phyloP scores from a whole-genome alignment of 2,797 vertebrate genomes.

The Hyperoplus immaculatus region DNA sequence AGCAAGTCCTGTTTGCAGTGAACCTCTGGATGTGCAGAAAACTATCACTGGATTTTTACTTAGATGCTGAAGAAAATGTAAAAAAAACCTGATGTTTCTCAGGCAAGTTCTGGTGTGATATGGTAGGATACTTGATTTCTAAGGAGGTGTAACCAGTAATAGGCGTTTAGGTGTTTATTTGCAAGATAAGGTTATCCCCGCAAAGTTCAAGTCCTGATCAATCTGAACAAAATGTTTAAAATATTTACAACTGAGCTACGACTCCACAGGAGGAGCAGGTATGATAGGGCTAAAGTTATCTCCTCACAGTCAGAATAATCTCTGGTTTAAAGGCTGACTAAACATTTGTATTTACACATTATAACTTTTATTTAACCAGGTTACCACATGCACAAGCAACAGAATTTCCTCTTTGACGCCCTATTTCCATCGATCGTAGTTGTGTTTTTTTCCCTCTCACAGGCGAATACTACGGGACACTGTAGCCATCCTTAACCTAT shows the following conservation, averaged over 20 bases:
- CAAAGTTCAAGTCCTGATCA: background rate
- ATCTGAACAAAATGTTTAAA: conserved; percentile 1
- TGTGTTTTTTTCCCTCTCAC: conserved; percentile 3
- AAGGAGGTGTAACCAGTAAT: background rate
- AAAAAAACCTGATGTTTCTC: background rate
- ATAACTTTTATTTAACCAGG: too few relatives aligned
- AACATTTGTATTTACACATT: conserved; percentile 3
- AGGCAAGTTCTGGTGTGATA: background rate
- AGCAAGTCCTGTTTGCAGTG: background rate
- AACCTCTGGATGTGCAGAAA: background rate
- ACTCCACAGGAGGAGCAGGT: background rate
- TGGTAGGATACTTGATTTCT: background rate
- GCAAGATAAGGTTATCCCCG: background rate
- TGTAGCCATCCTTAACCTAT: conserved; percentile 75
- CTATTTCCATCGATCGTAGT: background rate
- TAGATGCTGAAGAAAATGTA: conserved; percentile 2
- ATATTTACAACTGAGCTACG: background rate
- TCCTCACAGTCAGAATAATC: conserved; percentile 19
- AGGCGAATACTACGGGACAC: conserved; percentile 11
- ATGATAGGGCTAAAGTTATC: background rate
- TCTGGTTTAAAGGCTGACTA: conserved; percentile 4
- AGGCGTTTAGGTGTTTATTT: background rate
- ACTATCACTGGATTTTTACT: background rate
- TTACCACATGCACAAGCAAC: background rate
- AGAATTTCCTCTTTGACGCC: conserved; percentile 14